Evolutionary conservation across 2,797 vertebrate genomes (phyloP), one percentile per base, ranked within the genome.

Genomic region (Erpetoichthys calabaricus): DNA sequence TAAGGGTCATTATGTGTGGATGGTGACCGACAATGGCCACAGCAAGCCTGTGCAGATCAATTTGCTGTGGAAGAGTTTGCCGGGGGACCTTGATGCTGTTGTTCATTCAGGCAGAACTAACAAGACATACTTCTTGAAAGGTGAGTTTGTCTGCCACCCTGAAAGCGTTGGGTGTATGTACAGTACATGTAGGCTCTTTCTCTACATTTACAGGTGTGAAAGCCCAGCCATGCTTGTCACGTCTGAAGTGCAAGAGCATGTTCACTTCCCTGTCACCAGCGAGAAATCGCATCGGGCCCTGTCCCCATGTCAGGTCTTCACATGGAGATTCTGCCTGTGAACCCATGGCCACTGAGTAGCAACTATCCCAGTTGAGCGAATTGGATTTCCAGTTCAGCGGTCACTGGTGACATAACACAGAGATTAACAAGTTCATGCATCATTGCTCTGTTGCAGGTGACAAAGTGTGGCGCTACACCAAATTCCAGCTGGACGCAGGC

Each of bases 51-150:
- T 89, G 8, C 81, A 64, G 67, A 82, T 85, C 55, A 63, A 73
- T 59, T 64, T 67, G 46, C 73, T 92, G 63, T 93, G 91, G 91
- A 82, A 68, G 43, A 77, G 70, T 3, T 80, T 94, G 49, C 86
- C 89, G 1, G 90, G 88, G 54, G 80, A 82, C 71, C 62, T 94
- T 52, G 79, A 81, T 25, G 86, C 90, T 25, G 91, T 86, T 0
- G 90, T 93, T 50, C 67, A 90, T 68, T 93, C 91, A 10, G 83
- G 66, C 51, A 82, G 82, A 66, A 93, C 88, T 63, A 81, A 86
- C 56, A 84, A 88, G 75, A 91, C 85, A 0, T 87, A 88, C 65
- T 92, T 94, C 65, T 81, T 94, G 45, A 92, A 92, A 83, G 91
- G 90, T 91, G 71, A 63, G 63, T 41, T 46, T 25, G 25, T 25